Evolutionary conservation across 2,113 vertebrate species (phyloP).

Genomic region (Eretmochelys imbricata): DNA sequence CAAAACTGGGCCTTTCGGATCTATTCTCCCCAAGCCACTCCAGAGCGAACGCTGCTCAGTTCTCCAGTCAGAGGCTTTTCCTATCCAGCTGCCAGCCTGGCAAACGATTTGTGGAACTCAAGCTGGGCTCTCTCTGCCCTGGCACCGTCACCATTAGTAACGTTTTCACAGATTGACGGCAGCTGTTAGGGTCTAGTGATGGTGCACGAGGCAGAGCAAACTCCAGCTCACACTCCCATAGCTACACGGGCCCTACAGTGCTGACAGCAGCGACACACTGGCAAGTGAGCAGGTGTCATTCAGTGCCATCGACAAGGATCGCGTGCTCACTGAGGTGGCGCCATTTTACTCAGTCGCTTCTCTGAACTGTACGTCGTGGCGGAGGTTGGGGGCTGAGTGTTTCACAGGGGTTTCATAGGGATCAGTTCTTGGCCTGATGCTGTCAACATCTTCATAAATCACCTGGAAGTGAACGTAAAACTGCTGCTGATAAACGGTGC

Average conservation of each 20-base stretch:
- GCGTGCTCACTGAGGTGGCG: not conserved
- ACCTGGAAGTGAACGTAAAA: not conserved
- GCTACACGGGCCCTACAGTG: rapidly evolving
- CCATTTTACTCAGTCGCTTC: not conserved
- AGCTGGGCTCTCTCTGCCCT: not conserved
- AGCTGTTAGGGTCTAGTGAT: not conserved
- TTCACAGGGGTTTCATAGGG: not conserved
- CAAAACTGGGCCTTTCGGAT: not conserved
- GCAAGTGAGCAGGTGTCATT: not conserved
- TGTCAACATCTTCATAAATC: not conserved
- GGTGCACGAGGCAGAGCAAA: not conserved
- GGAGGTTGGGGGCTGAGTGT: not conserved
- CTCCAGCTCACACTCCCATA: not conserved
- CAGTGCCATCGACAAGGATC: not conserved
- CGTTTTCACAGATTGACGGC: rapidly evolving
- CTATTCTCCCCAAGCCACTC: constrained; percentile 16
- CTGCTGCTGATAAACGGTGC: not conserved
- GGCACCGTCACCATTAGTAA: not conserved
- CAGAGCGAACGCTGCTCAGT: constrained; percentile 7
- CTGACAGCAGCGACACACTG: not conserved
- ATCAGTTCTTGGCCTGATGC: not conserved
- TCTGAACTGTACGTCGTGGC: not conserved
- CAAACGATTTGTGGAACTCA: not conserved
- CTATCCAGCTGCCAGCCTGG: constrained; percentile 2
- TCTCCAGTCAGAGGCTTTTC: not conserved